Base-by-base conservation (phyloP, 2,888 invertebrate species). In the Rotaria magnacalcarata region DNA sequence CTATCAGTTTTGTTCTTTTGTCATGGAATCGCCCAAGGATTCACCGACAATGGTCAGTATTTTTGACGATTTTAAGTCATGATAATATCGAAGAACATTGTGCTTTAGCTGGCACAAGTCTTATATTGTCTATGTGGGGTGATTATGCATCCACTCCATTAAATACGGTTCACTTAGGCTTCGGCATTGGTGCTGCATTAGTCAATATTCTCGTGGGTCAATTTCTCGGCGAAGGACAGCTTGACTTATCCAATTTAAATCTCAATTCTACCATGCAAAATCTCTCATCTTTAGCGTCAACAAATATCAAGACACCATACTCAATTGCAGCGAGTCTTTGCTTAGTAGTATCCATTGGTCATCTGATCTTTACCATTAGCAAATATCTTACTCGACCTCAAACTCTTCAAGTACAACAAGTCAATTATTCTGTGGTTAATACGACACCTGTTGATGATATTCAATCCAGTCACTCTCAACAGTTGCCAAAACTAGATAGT, bases 141-240 rank as follows among this genome's bases (percentile, higher is more conserved):
- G 88, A 89, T 41, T 87, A 88, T n/a, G 88, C 89, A 0, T 88
- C 89, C 7, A 88, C 88, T 6, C 89, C 89, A 7, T 84, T 89
- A 24, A 88, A 89, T 85, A 87, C 88, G 14, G 87, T 89, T 11
- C 89, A 89, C 84, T 88, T 89, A 50, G 89, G 89, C 16, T 89
- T 88, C 85, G 89, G 89, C 0, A 87, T 89, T n/a, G 89, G 89
- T 5, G 89, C 89, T 24, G 88, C 89, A 16, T 88, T 89, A 52
- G 88, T 88, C 21, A 89, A 89, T 41, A 47, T 47, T 47, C 47
- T 47, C 47, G 5, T 47, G 11, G 47, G 3, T 47, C 8, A 47
- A 47, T 47, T 47, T 47, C 47, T 47, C 47, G 47, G 4, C 47
- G 4, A 47, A 47, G 47, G 47, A 47, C 2, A 47, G 5, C 7